Evolutionary conservation across 1,140 invertebrate species (phyloP).

Genomic region (Papilio machaon): DNA sequence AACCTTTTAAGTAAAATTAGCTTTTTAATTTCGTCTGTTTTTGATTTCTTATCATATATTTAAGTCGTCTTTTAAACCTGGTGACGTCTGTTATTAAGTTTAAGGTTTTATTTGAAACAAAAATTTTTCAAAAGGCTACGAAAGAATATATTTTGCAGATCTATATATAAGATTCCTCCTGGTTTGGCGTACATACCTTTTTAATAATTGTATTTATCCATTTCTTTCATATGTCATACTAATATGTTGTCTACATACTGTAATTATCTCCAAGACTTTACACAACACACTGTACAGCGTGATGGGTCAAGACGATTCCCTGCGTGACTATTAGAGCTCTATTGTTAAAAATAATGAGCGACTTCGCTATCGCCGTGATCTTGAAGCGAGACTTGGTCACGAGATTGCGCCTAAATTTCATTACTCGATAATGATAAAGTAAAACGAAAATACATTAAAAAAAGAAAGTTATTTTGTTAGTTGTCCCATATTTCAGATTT

Average conservation of each 20-base stretch:
- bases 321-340: constrained; percentile 17
- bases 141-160: no score
- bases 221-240: not conserved
- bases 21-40: not conserved
- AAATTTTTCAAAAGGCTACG: no score
- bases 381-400: constrained; percentile 4
- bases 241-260: not conserved
- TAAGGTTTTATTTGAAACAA: no score
- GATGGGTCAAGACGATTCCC: constrained; percentile 16
- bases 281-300: not conserved
- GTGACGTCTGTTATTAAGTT: no score
- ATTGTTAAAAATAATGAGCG: constrained; percentile 31
- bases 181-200: no score
- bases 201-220: not conserved
- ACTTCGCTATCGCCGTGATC: constrained; percentile 25
- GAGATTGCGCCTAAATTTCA: constrained; percentile 28
- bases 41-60: not conserved
- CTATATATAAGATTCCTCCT: no score
- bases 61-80: no score
- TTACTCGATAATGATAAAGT: constrained; percentile 8
- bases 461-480: not conserved
- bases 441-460: not conserved
- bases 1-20: not conserved
- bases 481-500: not conserved
- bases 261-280: constrained; percentile 24